Conservation (phyloP, 2,888 invertebrate genomes). For the Formica aserva region DNA sequence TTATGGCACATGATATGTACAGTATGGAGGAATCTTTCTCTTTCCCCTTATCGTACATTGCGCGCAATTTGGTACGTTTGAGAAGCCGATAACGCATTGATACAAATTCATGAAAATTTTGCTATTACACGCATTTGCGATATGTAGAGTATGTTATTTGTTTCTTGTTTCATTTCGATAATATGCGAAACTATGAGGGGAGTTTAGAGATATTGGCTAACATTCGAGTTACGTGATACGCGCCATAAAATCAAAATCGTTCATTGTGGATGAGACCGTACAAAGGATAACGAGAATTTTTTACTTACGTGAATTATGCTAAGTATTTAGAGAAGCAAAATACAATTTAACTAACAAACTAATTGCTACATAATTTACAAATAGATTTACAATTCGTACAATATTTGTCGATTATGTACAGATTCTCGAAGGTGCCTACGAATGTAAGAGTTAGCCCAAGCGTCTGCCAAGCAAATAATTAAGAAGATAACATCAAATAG, state of each 20-base stretch:
- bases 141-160: not conserved
- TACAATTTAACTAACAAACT: conserved; percentile 72
- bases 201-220: not conserved
- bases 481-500: conserved; percentile 51
- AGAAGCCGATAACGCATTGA: conserved; percentile 45
- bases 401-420: conserved; percentile 69
- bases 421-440: conserved; percentile 59
- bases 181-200: not conserved
- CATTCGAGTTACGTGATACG: not conserved
- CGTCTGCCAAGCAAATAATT: conserved; percentile 44
- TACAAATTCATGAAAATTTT: conserved; percentile 36
- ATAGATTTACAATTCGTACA: conserved; percentile 76
- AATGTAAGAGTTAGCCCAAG: conserved; percentile 51
- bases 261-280: too few relatives aligned
- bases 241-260: conserved; percentile 26
- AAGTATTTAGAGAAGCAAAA: conserved; percentile 66
- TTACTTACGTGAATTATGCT: conserved; percentile 50
- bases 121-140: conserved; percentile 14
- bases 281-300: conserved; percentile 6
- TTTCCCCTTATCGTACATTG: conserved; percentile 77
- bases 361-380: conserved; percentile 79
- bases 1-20: conserved; percentile 86
- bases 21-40: conserved; percentile 78
- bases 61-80: conserved; percentile 80
- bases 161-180: not conserved